Percentiles rank a stretch among this genome's conserved stretches.
phyloP scores from a whole-genome alignment of 2,888 invertebrate genomes.

The Eledone cirrhosa region DNA sequence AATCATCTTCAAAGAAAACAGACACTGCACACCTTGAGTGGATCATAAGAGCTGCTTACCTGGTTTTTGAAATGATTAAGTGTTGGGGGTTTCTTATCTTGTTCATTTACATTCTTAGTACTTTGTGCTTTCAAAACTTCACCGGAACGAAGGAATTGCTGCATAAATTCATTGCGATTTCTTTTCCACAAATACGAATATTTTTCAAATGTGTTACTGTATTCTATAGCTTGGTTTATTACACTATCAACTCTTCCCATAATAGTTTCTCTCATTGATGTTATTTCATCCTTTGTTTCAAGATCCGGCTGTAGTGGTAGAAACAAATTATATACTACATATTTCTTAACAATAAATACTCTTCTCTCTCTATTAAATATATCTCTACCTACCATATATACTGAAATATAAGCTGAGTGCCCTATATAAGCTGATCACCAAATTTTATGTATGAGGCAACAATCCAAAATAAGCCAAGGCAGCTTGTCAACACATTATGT shows the following conservation, averaged over 20 bases:
- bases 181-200: slow-evolving; percentile 90
- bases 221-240: slow-evolving; percentile 68
- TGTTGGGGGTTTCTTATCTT: slow-evolving; percentile 82
- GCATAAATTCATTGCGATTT: slow-evolving; percentile 86
- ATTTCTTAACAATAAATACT: too few species aligned
- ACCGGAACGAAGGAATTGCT: slow-evolving; percentile 87
- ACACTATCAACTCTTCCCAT: slow-evolving; percentile 77
- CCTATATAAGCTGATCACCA: too few species aligned
- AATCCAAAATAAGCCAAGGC: too few species aligned
- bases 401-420: too few species aligned
- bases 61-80: slow-evolving; percentile 93
- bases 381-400: too few species aligned
- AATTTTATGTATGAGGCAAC: too few species aligned
- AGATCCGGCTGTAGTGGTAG: slow-evolving; percentile 73
- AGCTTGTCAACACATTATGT: too few species aligned
- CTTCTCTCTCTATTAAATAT: too few species aligned
- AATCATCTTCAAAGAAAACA: too few species aligned
- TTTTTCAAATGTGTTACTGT: slow-evolving; percentile 70
- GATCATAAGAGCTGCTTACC: slow-evolving; percentile 62
- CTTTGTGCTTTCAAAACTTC: slow-evolving; percentile 72
- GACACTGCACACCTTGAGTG: too few species aligned
- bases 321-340: background rate
- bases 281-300: slow-evolving; percentile 79
- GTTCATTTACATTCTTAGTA: slow-evolving; percentile 84
- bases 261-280: slow-evolving; percentile 86